Conservation (phyloP, 2,888 invertebrate species). For the Antheraea assamensis region DNA sequence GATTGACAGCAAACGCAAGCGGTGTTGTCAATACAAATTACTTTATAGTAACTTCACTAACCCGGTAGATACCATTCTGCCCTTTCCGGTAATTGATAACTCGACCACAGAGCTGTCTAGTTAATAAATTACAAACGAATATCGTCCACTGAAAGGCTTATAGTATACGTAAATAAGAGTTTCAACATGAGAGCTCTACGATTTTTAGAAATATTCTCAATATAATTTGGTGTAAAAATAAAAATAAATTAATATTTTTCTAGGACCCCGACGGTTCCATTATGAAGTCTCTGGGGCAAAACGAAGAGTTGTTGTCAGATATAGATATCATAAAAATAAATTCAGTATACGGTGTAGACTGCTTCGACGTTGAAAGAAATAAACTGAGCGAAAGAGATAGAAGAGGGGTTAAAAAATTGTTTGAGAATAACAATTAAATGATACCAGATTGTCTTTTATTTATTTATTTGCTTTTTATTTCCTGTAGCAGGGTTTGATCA, state of each 20-base stretch:
- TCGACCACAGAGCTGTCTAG: no score
- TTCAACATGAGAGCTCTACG: no score
- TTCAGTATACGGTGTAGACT: constrained; percentile 62
- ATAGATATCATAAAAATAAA: constrained; percentile 67
- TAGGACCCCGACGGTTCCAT: constrained; percentile 67
- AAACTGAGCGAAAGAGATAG: neutral
- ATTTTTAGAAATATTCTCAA: neutral
- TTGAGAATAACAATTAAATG: neutral
- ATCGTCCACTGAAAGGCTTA: no score
- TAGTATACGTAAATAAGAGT: no score
- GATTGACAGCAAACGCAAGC: no score
- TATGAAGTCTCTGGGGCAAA: constrained; percentile 64
- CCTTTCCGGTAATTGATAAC: no score
- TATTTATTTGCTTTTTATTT: neutral
- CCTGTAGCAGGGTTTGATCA: neutral
- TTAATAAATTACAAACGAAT: no score
- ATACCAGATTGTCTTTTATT: neutral
- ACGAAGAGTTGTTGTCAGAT: constrained; percentile 56
- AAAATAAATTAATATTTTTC: constrained; percentile 21
- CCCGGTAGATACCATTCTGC: no score
- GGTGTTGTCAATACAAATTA: no score
- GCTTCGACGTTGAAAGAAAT: constrained; percentile 37
- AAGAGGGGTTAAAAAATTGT: neutral
- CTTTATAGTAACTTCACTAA: no score
- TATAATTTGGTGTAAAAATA: neutral